Base-by-base conservation (phyloP, 2,797 vertebrate species). In the Crax fasciolata region DNA sequence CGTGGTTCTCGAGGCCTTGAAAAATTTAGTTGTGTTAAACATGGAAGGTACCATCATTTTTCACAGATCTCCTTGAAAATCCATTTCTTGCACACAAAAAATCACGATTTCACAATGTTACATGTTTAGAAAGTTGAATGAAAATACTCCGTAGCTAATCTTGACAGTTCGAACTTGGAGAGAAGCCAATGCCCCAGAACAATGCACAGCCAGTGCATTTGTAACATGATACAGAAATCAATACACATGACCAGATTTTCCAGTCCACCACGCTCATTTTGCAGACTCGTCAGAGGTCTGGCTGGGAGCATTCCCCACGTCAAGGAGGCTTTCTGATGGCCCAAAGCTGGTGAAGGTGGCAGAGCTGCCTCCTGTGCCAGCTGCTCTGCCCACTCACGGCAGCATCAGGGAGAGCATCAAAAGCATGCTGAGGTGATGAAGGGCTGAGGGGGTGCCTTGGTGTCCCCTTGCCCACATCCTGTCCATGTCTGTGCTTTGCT, bases 221-320 rank as follows among this genome's bases (percentile, higher is more conserved):
- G 93, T 88, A 93, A 94, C 15, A 35, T 24, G 70, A 86, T 62
- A 39, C 90, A 94, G 91, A 88, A 94, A 94, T 93, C 95, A 84
- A 91, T 94, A 84, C 77, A 90, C 85, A 84, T 55, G 85, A 63
- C 79, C 80, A 86, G 85, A 86, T 93, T 94, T 96, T 96, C 93
- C 85, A 91, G 58, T 30, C 62, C 85, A 81, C 70, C 90, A 91
- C 7, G 5, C 84, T 91, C 21, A 49, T 88, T 92, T 63, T 78
- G 73, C 76, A 85, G 9, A 75, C 38, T 24, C 6, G 3, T 75
- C 83, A 91, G 70, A 86, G 76, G 54, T 87, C 87, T 95, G 83
- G 49, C 32, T 9, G 76, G 87, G 77, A 95, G 73, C 80, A 59
- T 88, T 94, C 79, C 73, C 85, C 43, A 1, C 12, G 89, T 86